Evolutionary conservation across 2,888 invertebrate species (phyloP).

Genomic region (Ennomos erosarius): DNA sequence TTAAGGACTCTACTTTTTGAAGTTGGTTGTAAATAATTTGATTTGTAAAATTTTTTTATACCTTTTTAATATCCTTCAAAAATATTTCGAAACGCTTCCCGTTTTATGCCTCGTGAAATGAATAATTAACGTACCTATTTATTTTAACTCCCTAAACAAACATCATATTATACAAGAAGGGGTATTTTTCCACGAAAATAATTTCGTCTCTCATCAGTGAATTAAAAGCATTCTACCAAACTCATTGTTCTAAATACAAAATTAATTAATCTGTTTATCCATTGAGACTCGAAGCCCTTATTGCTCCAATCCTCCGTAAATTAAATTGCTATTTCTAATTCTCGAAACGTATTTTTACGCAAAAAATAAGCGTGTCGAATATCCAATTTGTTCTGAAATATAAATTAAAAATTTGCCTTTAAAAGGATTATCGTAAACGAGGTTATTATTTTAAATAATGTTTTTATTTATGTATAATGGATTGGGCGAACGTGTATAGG

Average conservation of each 20-base stretch:
- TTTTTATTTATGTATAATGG: conserved; percentile 4
- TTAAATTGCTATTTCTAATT: conserved; percentile 35
- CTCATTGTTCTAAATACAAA: conserved; percentile 36
- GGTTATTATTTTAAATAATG: conserved; percentile 8
- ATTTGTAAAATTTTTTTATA: no score
- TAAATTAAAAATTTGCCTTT: conserved; percentile 24
- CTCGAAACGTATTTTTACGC: conserved; percentile 27
- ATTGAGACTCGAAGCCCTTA: conserved; percentile 30
- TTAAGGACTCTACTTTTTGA: no score
- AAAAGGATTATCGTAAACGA: conserved; percentile 27
- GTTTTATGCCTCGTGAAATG: no score
- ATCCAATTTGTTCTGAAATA: conserved; percentile 32
- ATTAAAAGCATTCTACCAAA: conserved; percentile 31
- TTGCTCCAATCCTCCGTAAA: conserved; percentile 34
- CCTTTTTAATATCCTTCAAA: no score
- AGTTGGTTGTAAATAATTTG: no score
- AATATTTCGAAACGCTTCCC: no score
- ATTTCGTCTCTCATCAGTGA: conserved; percentile 8
- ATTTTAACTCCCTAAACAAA: no score
- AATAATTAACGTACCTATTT: no score
- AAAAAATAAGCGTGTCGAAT: conserved; percentile 32
- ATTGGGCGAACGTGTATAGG: not conserved
- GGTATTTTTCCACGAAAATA: conserved; percentile 11
- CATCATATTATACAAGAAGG: not conserved
- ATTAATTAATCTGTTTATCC: conserved; percentile 37